Conservation (phyloP, 2,888 invertebrate genomes). For the Parnassius mnemosyne region DNA sequence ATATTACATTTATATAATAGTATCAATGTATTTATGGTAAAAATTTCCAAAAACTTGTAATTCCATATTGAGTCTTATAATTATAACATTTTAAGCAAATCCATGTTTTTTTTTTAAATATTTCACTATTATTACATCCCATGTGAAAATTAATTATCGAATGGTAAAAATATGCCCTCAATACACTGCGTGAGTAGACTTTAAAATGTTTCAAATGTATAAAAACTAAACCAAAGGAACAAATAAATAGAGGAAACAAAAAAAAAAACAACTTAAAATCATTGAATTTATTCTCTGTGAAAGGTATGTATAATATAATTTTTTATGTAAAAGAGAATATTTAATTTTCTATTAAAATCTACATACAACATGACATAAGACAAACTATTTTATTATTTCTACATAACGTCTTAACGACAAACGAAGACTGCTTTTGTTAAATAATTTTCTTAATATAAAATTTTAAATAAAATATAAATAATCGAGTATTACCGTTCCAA, state of each 20-base stretch:
- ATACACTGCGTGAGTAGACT: slow-evolving; percentile 18
- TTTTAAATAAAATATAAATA: slow-evolving; percentile 77
- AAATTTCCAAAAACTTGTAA: slow-evolving; percentile 41
- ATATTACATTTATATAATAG: slow-evolving; percentile 25
- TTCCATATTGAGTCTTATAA: slow-evolving; percentile 49
- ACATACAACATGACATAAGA: slow-evolving; percentile 68
- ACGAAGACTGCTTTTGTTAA: slow-evolving; percentile 57
- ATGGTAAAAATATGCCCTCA: slow-evolving; percentile 33
- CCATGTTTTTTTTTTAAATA: slow-evolving; percentile 43
- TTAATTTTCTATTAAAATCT: slow-evolving; percentile 69
- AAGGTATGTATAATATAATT: slow-evolving; percentile 62
- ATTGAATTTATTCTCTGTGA: slow-evolving; percentile 75
- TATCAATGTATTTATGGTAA: slow-evolving; percentile 33
- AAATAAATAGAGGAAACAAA: slow-evolving; percentile 43
- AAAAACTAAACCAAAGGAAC: slow-evolving; percentile 41
- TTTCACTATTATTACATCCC: slow-evolving; percentile 22
- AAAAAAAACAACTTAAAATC: slow-evolving; percentile 62
- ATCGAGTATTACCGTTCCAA: slow-evolving; percentile 78
- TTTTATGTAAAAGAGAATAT: slow-evolving; percentile 65
- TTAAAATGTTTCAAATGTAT: slow-evolving; percentile 21
- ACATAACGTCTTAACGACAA: slow-evolving; percentile 65
- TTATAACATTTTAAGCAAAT: slow-evolving; percentile 54
- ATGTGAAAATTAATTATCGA: slow-evolving; percentile 16
- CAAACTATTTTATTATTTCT: slow-evolving; percentile 55
- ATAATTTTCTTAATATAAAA: slow-evolving; percentile 58